phyloP scores from a whole-genome alignment of 2,113 vertebrate genomes.

The Corydoras maculifer region DNA sequence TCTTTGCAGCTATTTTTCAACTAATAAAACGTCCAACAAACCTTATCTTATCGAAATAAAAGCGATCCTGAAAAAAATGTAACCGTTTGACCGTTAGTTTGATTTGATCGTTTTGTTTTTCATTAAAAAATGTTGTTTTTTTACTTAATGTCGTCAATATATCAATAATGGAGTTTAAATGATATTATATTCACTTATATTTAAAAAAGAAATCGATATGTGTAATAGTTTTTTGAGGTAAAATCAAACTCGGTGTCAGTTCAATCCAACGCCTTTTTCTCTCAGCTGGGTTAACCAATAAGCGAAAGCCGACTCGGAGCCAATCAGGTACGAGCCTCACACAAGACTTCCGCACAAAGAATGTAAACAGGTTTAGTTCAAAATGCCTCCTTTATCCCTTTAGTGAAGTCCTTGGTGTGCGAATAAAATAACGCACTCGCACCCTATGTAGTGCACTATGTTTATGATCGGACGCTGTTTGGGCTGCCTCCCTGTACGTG shows the following conservation, averaged over 20 bases:
- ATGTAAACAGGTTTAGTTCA: not conserved
- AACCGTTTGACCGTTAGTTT: no score
- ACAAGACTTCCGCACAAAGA: slow-evolving; percentile 4
- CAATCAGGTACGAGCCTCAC: not conserved
- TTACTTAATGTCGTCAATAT: no score
- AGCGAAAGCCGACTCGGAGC: not conserved
- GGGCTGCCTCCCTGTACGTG: not conserved
- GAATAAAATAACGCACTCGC: not conserved
- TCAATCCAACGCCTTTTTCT: no score
- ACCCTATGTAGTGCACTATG: not conserved
- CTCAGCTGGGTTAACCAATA: not conserved
- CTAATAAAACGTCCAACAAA: no score
- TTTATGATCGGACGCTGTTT: not conserved
- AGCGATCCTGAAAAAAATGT: no score
- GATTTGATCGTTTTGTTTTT: no score
- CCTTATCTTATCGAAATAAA: no score
- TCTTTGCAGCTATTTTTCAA: no score
- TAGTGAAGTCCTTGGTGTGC: not conserved
- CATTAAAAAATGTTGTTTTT: no score
- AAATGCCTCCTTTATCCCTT: not conserved
- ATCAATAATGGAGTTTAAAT: no score
- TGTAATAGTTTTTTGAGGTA: not conserved
- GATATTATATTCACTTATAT: not conserved
- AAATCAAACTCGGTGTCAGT: no score
- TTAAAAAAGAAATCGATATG: not conserved